phyloP scores from a whole-genome alignment of 2,888 invertebrate genomes.

The Andrena marginata region DNA sequence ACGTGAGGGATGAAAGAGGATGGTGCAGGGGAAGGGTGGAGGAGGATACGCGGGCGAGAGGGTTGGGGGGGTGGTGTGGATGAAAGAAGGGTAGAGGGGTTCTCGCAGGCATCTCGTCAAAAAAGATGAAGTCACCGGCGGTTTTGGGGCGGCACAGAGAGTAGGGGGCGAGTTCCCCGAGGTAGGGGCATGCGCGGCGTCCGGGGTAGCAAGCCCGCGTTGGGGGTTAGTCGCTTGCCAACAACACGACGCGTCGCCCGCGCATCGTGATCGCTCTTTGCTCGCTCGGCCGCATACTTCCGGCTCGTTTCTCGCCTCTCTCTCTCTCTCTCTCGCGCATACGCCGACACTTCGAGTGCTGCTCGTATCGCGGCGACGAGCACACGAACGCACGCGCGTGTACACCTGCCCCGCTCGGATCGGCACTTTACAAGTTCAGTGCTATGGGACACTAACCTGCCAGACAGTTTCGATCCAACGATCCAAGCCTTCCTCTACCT shows the following conservation, averaged over 20 bases:
- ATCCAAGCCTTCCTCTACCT: not conserved
- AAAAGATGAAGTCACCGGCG: conserved; percentile 77
- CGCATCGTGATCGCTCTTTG: conserved; percentile 63
- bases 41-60: conserved; percentile 20
- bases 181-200: conserved; percentile 81
- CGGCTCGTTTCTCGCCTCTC: not conserved
- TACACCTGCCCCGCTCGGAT: too few species aligned
- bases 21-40: not conserved
- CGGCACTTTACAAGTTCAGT: too few species aligned
- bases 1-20: not conserved
- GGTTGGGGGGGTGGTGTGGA: conserved; percentile 4
- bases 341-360: conserved; percentile 16
- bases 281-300: conserved; percentile 19
- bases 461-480: not conserved
- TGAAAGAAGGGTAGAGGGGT: conserved; percentile 24
- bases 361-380: not conserved
- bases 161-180: conserved; percentile 64
- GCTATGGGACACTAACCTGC: not conserved
- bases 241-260: conserved; percentile 79
- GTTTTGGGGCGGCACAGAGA: conserved; percentile 69
- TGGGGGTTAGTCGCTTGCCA: conserved; percentile 82
- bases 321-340: conserved; percentile 28
- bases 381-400: conserved; percentile 6
- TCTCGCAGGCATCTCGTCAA: conserved; percentile 67
- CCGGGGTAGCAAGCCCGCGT: conserved; percentile 80